Conservation (phyloP, 1,140 invertebrate species). For the Lepidurus packardi region DNA sequence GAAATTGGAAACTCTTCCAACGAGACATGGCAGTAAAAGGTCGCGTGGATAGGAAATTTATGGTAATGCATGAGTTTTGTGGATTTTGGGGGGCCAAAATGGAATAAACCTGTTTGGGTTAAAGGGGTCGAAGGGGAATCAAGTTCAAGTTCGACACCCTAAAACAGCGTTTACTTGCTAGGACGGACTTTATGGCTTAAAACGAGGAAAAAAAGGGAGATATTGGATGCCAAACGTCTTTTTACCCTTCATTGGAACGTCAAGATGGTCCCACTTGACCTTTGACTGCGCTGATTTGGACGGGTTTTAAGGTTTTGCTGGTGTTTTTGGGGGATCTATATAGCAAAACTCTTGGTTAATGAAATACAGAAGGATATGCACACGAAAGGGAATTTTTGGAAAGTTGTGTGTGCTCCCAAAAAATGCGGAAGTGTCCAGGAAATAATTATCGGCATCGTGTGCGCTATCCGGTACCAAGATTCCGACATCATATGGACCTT, state of each 20-base stretch:
- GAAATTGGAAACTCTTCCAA: background rate
- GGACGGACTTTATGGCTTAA: background rate
- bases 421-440: constrained; percentile 17
- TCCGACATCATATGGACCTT: background rate
- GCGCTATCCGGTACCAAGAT: background rate
- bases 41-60: background rate
- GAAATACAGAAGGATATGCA: constrained; percentile 4
- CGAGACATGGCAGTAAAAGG: background rate
- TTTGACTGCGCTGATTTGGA: constrained; percentile 18
- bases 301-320: background rate
- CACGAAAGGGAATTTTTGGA: background rate
- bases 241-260: constrained; percentile 21
- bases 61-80: background rate
- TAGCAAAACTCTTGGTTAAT: background rate
- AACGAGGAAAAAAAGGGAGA: background rate
- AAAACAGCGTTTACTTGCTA: background rate
- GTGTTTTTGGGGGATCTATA: background rate
- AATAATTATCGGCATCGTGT: background rate
- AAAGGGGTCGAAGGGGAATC: background rate
- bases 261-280: constrained; percentile 20
- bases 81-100: background rate
- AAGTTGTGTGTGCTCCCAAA: background rate
- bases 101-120: background rate
- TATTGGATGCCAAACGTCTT: constrained; percentile 19
- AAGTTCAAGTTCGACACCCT: constrained; percentile 2